Evolutionary conservation across 1,140 invertebrate species (phyloP).

Genomic region (Drosophila kanapiae): DNA sequence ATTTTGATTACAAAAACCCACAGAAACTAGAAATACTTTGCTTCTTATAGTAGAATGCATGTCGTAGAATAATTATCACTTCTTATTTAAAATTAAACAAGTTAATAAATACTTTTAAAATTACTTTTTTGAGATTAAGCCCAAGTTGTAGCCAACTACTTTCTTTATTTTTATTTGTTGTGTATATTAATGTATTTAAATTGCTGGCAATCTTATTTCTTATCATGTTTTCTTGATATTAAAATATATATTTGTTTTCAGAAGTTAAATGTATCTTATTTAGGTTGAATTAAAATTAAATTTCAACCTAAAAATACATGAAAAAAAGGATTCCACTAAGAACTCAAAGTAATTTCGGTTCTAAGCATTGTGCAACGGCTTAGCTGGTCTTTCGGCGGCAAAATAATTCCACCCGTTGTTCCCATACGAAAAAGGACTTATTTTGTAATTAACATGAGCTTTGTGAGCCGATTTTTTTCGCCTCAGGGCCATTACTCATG

Average conservation of each 20-base stretch:
- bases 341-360: not conserved
- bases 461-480: slow-evolving; percentile 7
- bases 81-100: too few species aligned
- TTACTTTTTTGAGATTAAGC: too few species aligned
- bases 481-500: slow-evolving; percentile 12
- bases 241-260: not conserved
- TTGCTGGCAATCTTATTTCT: too few species aligned
- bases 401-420: slow-evolving; percentile 12
- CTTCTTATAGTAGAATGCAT: not conserved
- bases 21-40: too few species aligned
- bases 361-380: not conserved
- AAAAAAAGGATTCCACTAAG: not conserved
- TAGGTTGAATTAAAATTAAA: not conserved
- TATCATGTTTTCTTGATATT: not conserved
- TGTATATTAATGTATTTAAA: too few species aligned
- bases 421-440: slow-evolving; percentile 25
- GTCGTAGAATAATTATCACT: not conserved
- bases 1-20: too few species aligned
- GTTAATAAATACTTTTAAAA: too few species aligned
- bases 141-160: too few species aligned
- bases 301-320: not conserved
- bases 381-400: not conserved
- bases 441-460: slow-evolving; percentile 56
- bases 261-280: not conserved
- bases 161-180: too few species aligned